phyloP scores from a whole-genome alignment of 2,888 invertebrate species.

The Mesorhabditis spiculigera region DNA sequence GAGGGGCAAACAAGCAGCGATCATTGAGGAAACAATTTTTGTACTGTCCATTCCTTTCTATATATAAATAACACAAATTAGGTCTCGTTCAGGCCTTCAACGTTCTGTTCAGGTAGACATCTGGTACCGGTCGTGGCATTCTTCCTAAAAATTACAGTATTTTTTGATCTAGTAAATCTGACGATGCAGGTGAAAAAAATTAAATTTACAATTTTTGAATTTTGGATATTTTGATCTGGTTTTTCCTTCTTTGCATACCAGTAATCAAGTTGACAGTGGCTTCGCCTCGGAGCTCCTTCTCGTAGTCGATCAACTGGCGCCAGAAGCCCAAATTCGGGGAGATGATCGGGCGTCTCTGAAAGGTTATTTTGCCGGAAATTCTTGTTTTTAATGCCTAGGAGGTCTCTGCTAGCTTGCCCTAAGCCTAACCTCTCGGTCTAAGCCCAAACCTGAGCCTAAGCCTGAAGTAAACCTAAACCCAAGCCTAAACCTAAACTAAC shows the following conservation, averaged over 20 bases:
- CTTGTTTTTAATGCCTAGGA: too few species aligned
- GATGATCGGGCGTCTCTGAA: constrained; percentile 34
- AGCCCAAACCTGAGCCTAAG: neutral
- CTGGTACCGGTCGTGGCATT: constrained; percentile 46
- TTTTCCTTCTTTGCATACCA: constrained; percentile 12
- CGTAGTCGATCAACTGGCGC: constrained; percentile 39
- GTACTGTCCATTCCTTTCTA: too few species aligned
- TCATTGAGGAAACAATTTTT: too few species aligned
- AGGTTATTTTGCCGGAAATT: neutral
- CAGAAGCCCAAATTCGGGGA: constrained; percentile 39
- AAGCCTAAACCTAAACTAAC: neutral
- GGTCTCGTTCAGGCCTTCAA: constrained; percentile 10
- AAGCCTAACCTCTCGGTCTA: neutral
- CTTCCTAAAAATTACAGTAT: constrained; percentile 18
- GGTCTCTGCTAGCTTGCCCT: too few species aligned
- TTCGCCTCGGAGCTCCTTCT: constrained; percentile 26
- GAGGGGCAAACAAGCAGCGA: too few species aligned
- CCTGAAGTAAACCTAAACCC: neutral
- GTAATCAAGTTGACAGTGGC: constrained; percentile 46
- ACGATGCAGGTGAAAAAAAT: neutral
- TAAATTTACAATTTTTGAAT: too few species aligned
- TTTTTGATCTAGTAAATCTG: neutral
- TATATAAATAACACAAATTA: too few species aligned
- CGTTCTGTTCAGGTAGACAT: constrained; percentile 42
- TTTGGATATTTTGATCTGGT: neutral